Base-by-base conservation (phyloP, 2,888 invertebrate species). In the Dynastes tityus region DNA sequence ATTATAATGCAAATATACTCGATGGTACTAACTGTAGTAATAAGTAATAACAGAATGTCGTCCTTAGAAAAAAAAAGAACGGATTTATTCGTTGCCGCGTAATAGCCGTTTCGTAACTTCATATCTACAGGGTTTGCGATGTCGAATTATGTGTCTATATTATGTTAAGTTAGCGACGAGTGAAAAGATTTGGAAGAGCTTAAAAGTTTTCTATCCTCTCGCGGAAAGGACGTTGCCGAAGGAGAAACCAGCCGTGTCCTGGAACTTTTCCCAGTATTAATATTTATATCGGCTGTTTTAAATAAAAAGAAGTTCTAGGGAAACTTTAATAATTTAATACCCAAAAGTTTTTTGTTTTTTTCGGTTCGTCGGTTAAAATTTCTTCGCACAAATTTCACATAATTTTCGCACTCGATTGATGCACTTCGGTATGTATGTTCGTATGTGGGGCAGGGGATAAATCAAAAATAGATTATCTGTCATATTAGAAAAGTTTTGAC, bases 201-300 rank as follows among this genome's bases (percentile, higher is more conserved):
- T 73, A 73, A 73, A 73, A 73, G 73, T 73, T 73, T 73, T 37
- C 73, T 58, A 37, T 40, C 37, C 61, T 22, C 22, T n/a, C 40
- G 37, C n/a, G 73, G 58, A 73, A 58, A 73, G 73, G n/a, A 58
- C 73, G 58, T 58, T 58, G 9, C 58, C 22, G 73, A 68, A 68
- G 16, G 55, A 58, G 40, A 58, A 58, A 73, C 58, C 22, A 27
- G 49, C 58, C 32, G 58, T 37, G 37, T 58, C 58, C 58, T 58
- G 40, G 27, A 73, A 73, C 37, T 73, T 73, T 53, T 73, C 58
- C 58, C n/a, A 29, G 73, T 73, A 73, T 73, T 73, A 73, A 73
- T 73, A 73, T 73, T 73, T 73, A 73, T 73, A 73, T 73, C 73
- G 73, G 58, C 58, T 73, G 58, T 73, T 73, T 73, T 73, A 73